These are phyloP conservation scores for Orthosia cruda DNA, from an alignment of 2,888 invertebrate species.

Conservation along the genomic window DNA sequence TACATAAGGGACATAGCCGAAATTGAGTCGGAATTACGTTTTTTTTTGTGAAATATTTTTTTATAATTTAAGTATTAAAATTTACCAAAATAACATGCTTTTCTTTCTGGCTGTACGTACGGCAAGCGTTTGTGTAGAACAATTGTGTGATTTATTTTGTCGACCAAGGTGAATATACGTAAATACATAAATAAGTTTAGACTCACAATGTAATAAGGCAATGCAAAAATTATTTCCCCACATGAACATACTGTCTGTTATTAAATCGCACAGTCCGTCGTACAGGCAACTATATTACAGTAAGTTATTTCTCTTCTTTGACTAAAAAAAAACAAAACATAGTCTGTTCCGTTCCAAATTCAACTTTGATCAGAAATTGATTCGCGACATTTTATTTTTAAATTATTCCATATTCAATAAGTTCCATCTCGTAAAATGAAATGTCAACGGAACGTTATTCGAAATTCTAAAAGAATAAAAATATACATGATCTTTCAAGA, in stretches of 20 bases:
- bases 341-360: conserved; percentile 21
- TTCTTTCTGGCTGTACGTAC: background rate
- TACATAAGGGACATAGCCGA: background rate
- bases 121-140: background rate
- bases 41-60: background rate
- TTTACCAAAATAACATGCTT: background rate
- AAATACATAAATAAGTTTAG: no score
- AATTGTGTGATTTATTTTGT: background rate
- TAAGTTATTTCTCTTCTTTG: no score
- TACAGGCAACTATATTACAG: no score
- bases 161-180: background rate
- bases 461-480: conserved; percentile 16
- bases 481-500: conserved; percentile 4
- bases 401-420: conserved; percentile 30
- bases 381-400: conserved; percentile 2
- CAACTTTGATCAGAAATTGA: background rate
- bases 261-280: no score
- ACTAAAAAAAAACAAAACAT: background rate
- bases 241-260: no score
- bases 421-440: background rate
- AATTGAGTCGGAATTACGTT: background rate
- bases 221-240: no score
- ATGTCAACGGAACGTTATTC: conserved; percentile 9
- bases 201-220: background rate
- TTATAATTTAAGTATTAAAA: background rate